phyloP scores from a whole-genome alignment of 2,888 invertebrate species.

The Biston betularia region DNA sequence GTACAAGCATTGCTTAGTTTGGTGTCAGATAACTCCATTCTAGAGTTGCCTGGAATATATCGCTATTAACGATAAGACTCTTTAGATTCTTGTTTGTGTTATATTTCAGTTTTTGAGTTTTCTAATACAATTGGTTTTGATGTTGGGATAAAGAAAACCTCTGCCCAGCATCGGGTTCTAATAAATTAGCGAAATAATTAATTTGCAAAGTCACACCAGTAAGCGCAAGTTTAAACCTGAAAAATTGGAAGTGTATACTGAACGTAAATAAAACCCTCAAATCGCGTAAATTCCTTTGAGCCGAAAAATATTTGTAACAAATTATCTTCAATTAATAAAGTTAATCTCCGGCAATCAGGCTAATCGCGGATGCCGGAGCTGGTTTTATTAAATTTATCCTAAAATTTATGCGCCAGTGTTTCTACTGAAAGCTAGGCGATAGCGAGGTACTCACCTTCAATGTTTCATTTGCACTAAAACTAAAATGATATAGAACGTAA shows the following conservation, averaged over 20 bases:
- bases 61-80: too few relatives aligned
- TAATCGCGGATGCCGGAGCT: slow-evolving; percentile 30
- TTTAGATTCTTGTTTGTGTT: too few relatives aligned
- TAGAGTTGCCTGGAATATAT: too few relatives aligned
- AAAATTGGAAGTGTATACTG: slow-evolving; percentile 18
- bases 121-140: too few relatives aligned
- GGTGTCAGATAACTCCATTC: too few relatives aligned
- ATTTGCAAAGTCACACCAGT: neutral
- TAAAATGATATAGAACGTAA: too few relatives aligned
- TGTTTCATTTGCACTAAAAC: neutral
- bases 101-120: too few relatives aligned
- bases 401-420: slow-evolving; percentile 17
- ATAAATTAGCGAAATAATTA: neutral
- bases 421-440: slow-evolving; percentile 5
- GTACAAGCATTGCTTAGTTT: too few relatives aligned
- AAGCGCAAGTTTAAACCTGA: neutral
- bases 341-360: slow-evolving; percentile 37
- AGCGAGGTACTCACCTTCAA: neutral
- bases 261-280: slow-evolving; percentile 25
- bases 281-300: slow-evolving; percentile 26
- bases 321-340: slow-evolving; percentile 40
- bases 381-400: slow-evolving; percentile 36
- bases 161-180: too few relatives aligned
- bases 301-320: slow-evolving; percentile 38
- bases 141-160: too few relatives aligned